Conservation (phyloP, 2,888 invertebrate genomes). For the Thymelicus acteon region DNA sequence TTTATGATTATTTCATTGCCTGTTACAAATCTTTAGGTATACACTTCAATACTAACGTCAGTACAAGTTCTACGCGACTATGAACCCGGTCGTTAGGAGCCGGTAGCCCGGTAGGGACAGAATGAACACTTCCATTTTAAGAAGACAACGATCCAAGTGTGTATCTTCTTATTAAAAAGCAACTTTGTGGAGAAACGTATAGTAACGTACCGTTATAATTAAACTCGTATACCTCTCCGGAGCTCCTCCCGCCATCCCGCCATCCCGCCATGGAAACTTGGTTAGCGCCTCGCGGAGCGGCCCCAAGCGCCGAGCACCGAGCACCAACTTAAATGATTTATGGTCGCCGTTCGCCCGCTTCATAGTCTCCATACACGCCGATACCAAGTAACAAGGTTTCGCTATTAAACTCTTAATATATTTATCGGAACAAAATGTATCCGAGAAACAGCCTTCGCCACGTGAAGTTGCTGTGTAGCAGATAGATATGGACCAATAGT, state of each 20-base stretch:
- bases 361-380: conserved; percentile 15
- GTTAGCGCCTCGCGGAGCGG: background rate
- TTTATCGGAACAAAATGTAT: conserved; percentile 5
- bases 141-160: too few relatives aligned
- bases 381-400: conserved; percentile 33
- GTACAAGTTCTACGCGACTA: too few relatives aligned
- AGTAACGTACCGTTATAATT: background rate
- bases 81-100: too few relatives aligned
- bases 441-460: background rate
- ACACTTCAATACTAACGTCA: too few relatives aligned
- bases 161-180: background rate
- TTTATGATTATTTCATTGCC: too few relatives aligned
- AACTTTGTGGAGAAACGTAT: background rate
- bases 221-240: background rate
- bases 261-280: background rate
- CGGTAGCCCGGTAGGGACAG: too few relatives aligned
- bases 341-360: conserved; percentile 4
- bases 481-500: background rate
- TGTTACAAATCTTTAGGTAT: too few relatives aligned
- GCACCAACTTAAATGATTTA: conserved; percentile 29
- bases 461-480: background rate
- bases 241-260: background rate
- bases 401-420: conserved; percentile 17
- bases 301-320: too few relatives aligned
- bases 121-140: too few relatives aligned